phyloP scores from a whole-genome alignment of 2,113 vertebrate species.

The Epinephelus fuscoguttatus region DNA sequence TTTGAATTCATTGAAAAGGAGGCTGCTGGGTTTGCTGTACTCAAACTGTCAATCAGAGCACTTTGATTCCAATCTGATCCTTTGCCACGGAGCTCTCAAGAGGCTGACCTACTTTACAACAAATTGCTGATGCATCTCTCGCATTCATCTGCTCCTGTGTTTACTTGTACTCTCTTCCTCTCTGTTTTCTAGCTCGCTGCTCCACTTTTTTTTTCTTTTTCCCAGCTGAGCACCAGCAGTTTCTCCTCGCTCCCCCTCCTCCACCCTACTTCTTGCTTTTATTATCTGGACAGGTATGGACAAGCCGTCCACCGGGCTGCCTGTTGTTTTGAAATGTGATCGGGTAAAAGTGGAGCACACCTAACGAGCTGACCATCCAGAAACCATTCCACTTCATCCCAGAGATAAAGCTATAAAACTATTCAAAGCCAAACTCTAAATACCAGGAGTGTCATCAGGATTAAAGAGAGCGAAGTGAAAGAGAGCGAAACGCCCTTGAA shows the following conservation, averaged over 20 bases:
- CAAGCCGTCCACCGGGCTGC: constrained; percentile 65
- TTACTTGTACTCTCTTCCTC: constrained; percentile 25
- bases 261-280: constrained; percentile 54
- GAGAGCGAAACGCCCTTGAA: not conserved
- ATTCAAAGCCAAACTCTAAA: constrained; percentile 15
- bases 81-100: constrained; percentile 39
- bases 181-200: constrained; percentile 33
- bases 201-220: constrained; percentile 36
- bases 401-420: constrained; percentile 31
- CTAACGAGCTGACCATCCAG: constrained; percentile 70
- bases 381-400: constrained; percentile 9
- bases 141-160: constrained; percentile 53
- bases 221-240: constrained; percentile 50
- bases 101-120: constrained; percentile 76
- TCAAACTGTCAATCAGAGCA: constrained; percentile 67
- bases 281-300: constrained; percentile 81
- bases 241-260: constrained; percentile 13
- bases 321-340: constrained; percentile 85
- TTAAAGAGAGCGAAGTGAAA: constrained; percentile 27
- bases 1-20: not conserved
- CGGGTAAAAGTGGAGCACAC: constrained; percentile 58
- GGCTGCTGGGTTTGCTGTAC: constrained; percentile 27
- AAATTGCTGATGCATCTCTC: constrained; percentile 59
- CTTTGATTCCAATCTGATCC: constrained; percentile 63
- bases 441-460: constrained; percentile 28